phyloP scores from a whole-genome alignment of 2,797 vertebrate species.

The Phalanger gymnotis region DNA sequence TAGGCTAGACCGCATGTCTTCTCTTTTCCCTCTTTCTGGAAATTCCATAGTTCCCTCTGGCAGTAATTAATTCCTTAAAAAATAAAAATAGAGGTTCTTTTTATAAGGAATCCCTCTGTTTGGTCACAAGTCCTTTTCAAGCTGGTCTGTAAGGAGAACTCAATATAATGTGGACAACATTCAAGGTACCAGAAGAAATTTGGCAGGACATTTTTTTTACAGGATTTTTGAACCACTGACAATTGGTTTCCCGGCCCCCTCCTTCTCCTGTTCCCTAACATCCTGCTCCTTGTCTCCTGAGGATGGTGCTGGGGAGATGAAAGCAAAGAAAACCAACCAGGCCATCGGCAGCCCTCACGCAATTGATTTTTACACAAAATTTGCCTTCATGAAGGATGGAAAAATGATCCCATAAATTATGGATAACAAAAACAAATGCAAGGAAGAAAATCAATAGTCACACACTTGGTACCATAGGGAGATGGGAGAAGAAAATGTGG shows the following conservation, averaged over 20 bases:
- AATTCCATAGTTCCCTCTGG: not conserved
- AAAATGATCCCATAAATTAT: slow-evolving; percentile 89
- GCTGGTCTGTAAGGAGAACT: not conserved
- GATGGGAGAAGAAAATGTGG: slow-evolving; percentile 72
- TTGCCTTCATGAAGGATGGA: slow-evolving; percentile 86
- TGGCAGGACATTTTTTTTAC: slow-evolving; percentile 1
- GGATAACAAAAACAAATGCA: slow-evolving; percentile 88
- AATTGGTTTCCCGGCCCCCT: slow-evolving; percentile 41
- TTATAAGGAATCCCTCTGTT: not conserved
- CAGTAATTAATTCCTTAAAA: not conserved
- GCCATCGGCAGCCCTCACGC: slow-evolving; percentile 82
- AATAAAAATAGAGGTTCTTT: not conserved
- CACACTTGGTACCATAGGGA: slow-evolving; percentile 80
- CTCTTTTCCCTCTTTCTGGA: not conserved
- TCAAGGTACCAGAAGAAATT: not conserved
- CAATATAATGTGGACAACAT: rapidly evolving
- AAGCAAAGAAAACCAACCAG: slow-evolving; percentile 83
- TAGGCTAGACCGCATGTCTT: not conserved
- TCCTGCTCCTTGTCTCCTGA: slow-evolving; percentile 71
- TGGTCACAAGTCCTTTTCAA: not conserved
- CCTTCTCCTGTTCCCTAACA: slow-evolving; percentile 73
- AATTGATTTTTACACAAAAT: slow-evolving; percentile 91
- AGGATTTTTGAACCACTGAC: slow-evolving; percentile 56
- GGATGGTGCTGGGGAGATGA: slow-evolving; percentile 81
- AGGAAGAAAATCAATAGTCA: slow-evolving; percentile 85